These are phyloP conservation scores for Bos indicus DNA, from an alignment of 2,113 vertebrate species.

Conservation along the genomic window DNA sequence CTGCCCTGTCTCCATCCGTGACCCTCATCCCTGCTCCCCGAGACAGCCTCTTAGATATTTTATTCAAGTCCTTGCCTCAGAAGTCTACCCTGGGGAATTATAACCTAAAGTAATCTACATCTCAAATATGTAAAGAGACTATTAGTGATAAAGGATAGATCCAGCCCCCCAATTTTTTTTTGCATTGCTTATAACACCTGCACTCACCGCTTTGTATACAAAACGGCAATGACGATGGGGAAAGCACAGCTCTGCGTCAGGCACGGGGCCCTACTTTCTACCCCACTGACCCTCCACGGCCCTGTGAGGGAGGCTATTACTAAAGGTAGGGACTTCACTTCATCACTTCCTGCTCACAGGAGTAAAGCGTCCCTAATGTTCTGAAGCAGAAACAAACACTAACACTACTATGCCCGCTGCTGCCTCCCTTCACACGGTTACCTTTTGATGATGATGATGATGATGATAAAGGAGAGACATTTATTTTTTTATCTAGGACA, in stretches of 20 bases:
- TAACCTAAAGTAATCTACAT: background rate
- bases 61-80: background rate
- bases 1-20: background rate
- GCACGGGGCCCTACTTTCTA: background rate
- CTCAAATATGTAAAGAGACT: slow-evolving; percentile 11
- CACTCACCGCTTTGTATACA: background rate
- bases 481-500: background rate
- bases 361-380: background rate
- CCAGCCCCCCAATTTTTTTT: background rate
- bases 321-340: background rate
- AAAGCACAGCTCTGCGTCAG: background rate
- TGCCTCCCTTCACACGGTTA: background rate
- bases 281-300: background rate
- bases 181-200: background rate
- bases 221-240: background rate
- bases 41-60: background rate
- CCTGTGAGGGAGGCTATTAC: background rate
- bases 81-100: background rate
- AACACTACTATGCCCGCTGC: background rate
- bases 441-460: background rate
- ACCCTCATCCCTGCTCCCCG: background rate
- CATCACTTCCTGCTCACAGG: background rate
- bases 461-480: background rate
- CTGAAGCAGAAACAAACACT: background rate
- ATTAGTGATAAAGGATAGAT: background rate